Evolutionary conservation across 2,113 vertebrate genomes (phyloP).

Genomic region (Phodopus roborovskii): DNA sequence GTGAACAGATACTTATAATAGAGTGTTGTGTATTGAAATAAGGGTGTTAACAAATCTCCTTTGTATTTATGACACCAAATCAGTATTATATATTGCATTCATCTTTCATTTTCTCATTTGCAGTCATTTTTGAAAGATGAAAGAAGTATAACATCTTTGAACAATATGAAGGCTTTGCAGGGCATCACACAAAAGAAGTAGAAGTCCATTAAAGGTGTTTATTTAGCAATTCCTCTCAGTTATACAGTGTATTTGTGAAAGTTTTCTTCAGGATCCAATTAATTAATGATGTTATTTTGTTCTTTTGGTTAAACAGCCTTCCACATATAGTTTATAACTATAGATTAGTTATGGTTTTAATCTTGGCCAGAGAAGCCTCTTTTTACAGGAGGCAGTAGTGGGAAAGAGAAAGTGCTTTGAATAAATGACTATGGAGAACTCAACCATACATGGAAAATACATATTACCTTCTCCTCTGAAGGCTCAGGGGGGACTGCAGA

Average conservation of each 20-base stretch:
- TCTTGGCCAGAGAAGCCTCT: neutral
- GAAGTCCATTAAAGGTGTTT: neutral
- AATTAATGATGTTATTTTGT: neutral
- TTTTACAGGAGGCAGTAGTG: neutral
- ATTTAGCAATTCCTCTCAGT: neutral
- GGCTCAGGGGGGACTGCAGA: neutral
- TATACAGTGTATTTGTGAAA: neutral
- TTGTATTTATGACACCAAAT: neutral
- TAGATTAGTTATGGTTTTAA: neutral
- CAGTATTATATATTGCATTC: neutral
- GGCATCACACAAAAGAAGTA: neutral
- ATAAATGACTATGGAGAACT: neutral
- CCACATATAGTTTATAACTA: neutral
- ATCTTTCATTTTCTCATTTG: neutral
- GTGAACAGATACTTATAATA: neutral
- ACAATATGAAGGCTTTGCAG: neutral
- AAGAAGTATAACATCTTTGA: neutral
- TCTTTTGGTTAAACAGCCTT: neutral
- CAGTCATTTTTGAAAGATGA: constrained; percentile 2
- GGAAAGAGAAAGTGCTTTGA: neutral
- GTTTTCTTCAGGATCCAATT: neutral
- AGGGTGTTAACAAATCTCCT: neutral
- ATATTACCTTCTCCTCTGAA: neutral
- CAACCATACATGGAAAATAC: neutral
- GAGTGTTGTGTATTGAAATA: neutral